A percentile compares a stretch with the other conserved stretches of the same genome.
These are phyloP conservation scores for Arrhamphus sclerolepis DNA, from an alignment of 2,797 vertebrate genomes.

Conservation along the genomic window DNA sequence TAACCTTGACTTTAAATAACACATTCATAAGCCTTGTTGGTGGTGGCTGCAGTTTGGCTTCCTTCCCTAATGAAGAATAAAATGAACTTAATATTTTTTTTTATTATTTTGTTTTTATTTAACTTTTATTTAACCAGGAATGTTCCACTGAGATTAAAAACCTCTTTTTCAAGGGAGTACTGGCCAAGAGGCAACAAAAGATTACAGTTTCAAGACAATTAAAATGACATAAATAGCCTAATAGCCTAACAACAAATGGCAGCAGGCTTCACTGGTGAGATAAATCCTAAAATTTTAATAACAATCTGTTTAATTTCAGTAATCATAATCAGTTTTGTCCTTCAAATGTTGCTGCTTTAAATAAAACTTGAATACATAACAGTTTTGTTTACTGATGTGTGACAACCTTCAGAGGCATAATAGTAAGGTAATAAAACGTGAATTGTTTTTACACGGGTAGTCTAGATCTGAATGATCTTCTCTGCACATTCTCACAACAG, in stretches of 20 bases:
- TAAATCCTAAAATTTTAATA: conserved; percentile 58
- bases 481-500: conserved; percentile 21
- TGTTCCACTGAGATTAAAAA: no score
- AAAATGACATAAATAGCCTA: no score
- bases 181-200: no score
- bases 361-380: conserved; percentile 40
- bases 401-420: conserved; percentile 33
- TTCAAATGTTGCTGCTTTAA: conserved; percentile 57
- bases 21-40: conserved; percentile 26
- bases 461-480: conserved; percentile 26
- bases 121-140: no score
- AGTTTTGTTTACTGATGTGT: conserved; percentile 29
- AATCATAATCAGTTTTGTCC: conserved; percentile 61
- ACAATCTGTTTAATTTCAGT: conserved; percentile 61
- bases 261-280: conserved; percentile 38
- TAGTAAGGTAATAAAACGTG: conserved; percentile 49
- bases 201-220: no score
- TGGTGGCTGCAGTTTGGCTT: conserved; percentile 24
- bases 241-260: conserved; percentile 52
- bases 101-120: no score
- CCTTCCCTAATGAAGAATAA: conserved; percentile 61
- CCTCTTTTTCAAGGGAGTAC: no score
- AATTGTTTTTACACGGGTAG: conserved; percentile 31
- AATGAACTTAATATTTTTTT: no score
- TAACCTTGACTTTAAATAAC: conserved; percentile 45